A percentile compares a stretch with the other conserved stretches of the same genome.
These are phyloP conservation scores for Recurvirostra avosetta DNA, from an alignment of 2,113 vertebrate genomes.

Conservation along the genomic window DNA sequence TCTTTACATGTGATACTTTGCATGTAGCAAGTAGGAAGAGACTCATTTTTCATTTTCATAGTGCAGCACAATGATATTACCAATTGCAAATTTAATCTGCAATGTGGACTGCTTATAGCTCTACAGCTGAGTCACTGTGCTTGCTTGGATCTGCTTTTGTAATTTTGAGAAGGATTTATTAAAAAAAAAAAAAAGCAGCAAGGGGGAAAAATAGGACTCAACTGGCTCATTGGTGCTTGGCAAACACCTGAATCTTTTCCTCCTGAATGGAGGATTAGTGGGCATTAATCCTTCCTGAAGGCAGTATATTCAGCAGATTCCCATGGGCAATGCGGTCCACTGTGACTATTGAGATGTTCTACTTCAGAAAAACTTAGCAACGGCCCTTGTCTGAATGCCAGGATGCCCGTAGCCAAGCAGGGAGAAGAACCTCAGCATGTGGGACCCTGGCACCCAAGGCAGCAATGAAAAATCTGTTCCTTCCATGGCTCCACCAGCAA, in stretches of 20 bases:
- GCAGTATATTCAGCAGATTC: neutral
- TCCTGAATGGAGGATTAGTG: neutral
- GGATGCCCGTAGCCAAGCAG: neutral
- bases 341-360: neutral
- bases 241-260: neutral
- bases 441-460: neutral
- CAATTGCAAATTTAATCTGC: constrained; percentile 10
- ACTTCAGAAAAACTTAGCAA: neutral
- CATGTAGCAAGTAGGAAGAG: neutral
- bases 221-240: neutral
- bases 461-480: neutral
- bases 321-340: neutral
- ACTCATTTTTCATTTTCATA: neutral
- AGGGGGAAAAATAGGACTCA: neutral
- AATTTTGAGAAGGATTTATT: neutral
- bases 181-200: neutral
- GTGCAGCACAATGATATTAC: neutral
- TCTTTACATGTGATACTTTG: neutral
- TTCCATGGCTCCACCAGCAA: neutral
- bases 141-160: neutral
- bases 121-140: neutral
- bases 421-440: neutral
- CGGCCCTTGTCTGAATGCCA: neutral
- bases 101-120: neutral
- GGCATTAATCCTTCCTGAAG: constrained; percentile 7